Conservation (phyloP, 2,113 vertebrate genomes). For the Nerophis lumbriciformis region DNA sequence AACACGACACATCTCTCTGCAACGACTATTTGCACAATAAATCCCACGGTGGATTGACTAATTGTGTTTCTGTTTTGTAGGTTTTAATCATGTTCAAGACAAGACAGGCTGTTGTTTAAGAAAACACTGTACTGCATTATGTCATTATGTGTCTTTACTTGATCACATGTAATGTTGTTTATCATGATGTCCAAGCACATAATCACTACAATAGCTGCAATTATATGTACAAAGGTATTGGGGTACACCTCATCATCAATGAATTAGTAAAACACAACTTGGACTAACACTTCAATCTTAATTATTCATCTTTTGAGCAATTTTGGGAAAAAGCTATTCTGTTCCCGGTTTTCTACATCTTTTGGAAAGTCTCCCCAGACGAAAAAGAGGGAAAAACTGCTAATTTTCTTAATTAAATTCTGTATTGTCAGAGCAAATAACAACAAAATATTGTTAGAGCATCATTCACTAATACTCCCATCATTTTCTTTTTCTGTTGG, state of each 20-base stretch:
- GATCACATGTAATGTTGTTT: background rate
- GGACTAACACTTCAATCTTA: no score
- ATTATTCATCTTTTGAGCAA: background rate
- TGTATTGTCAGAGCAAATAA: no score
- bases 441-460: no score
- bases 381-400: background rate
- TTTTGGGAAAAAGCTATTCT: background rate
- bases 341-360: background rate
- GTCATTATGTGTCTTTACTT: background rate
- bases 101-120: background rate
- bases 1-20: slow-evolving; percentile 42
- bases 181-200: background rate
- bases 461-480: no score
- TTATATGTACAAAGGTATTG: background rate
- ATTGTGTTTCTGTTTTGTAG: background rate
- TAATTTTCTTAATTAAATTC: background rate
- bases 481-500: no score
- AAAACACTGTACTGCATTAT: background rate
- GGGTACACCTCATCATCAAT: no score
- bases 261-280: no score
- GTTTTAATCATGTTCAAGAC: background rate
- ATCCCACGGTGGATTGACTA: slow-evolving; percentile 6
- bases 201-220: background rate
- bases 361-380: background rate
- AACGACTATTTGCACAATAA: slow-evolving; percentile 22